Evolutionary conservation across 2,797 vertebrate species (phyloP).

Genomic region (Pteropus rufus): DNA sequence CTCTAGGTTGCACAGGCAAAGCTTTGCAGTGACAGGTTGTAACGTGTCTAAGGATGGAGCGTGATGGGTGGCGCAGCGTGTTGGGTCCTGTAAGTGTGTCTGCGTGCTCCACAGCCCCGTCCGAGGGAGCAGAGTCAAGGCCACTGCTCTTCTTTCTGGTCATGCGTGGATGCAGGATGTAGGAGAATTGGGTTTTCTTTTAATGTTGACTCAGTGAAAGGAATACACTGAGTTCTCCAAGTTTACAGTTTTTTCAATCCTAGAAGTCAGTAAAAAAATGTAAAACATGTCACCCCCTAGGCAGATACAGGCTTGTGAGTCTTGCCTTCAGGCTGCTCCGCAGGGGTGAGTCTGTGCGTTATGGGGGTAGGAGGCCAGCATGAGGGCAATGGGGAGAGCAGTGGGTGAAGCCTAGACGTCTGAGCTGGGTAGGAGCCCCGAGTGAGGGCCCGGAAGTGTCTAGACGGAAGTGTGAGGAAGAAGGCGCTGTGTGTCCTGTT

Average conservation of each 20-base stretch:
- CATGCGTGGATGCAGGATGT: not conserved
- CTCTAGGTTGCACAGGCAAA: slow-evolving; percentile 76
- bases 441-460: not conserved
- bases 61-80: not conserved
- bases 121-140: not conserved
- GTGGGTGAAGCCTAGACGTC: rapidly evolving
- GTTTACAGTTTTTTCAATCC: not conserved
- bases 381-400: not conserved
- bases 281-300: not conserved
- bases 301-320: not conserved
- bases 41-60: not conserved
- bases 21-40: slow-evolving; percentile 61
- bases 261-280: not conserved
- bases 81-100: not conserved
- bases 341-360: not conserved
- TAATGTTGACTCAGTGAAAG: not conserved
- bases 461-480: not conserved
- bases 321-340: not conserved
- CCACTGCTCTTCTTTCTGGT: not conserved
- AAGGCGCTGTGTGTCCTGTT: not conserved
- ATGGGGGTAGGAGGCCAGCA: rapidly evolving
- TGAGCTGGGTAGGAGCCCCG: not conserved
- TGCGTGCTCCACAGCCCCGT: not conserved
- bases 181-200: not conserved
- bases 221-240: not conserved